A percentile compares a stretch with the other conserved stretches of the same genome.
Conservation (phyloP, 2,113 vertebrate species). For the Pachypanchax playfairii region DNA sequence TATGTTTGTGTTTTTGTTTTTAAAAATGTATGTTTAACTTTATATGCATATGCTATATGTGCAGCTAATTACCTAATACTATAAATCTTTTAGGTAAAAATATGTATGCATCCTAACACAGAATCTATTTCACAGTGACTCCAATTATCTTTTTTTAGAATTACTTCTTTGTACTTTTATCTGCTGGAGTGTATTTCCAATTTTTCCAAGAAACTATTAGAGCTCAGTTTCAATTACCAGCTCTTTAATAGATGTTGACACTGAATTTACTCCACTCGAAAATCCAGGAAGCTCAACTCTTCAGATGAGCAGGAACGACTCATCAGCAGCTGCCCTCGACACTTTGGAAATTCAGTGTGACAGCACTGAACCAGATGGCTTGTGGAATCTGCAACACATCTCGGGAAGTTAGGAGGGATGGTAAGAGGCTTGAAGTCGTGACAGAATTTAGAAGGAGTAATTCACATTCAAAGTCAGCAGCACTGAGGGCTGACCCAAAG, state of each 20-base stretch:
- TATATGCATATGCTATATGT: neutral
- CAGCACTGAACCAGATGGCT: slow-evolving; percentile 39
- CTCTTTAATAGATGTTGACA: slow-evolving; percentile 72
- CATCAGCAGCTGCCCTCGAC: slow-evolving; percentile 47
- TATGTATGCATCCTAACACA: neutral
- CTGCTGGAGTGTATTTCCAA: slow-evolving; percentile 57
- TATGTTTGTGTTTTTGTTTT: neutral
- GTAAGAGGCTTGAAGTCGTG: slow-evolving; percentile 46
- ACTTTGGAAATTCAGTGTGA: slow-evolving; percentile 55
- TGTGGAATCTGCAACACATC: slow-evolving; percentile 54
- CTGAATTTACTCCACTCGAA: slow-evolving; percentile 60
- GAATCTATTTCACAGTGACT: slow-evolving; percentile 4
- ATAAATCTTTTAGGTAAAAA: neutral
- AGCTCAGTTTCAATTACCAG: slow-evolving; percentile 68
- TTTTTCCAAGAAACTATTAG: slow-evolving; percentile 67
- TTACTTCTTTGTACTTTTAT: slow-evolving; percentile 51
- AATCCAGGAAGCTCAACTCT: slow-evolving; percentile 50
- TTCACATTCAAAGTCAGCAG: slow-evolving; percentile 46
- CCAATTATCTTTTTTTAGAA: slow-evolving; percentile 40
- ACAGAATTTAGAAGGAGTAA: slow-evolving; percentile 51
- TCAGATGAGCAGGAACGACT: slow-evolving; percentile 42
- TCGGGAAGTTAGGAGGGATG: slow-evolving; percentile 36
- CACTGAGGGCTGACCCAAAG: slow-evolving; percentile 16
- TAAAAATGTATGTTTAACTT: neutral
- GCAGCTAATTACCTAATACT: neutral